A percentile compares a stretch with the other conserved stretches of the same genome.
These are phyloP conservation scores for Pachyrhynchus sulphureomaculatus DNA, from an alignment of 1,140 invertebrate species.

Conservation along the genomic window DNA sequence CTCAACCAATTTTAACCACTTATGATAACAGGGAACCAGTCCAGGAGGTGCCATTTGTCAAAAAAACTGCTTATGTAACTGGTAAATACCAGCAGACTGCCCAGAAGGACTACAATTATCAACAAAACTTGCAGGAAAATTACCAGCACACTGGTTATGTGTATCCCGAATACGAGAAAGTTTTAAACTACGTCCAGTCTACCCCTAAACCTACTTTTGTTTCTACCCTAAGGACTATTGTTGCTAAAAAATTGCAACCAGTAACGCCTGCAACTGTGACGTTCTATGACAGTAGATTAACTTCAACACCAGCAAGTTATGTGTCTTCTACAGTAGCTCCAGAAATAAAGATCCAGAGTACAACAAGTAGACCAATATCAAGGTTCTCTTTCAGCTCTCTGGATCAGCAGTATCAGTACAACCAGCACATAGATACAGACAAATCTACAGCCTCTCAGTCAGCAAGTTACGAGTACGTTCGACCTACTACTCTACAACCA, in stretches of 20 bases:
- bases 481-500: constrained; percentile 48
- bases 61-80: constrained; percentile 56
- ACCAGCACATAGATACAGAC: neutral
- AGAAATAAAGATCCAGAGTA: neutral
- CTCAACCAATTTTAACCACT: constrained; percentile 28
- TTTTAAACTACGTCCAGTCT: constrained; percentile 30
- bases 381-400: constrained; percentile 37
- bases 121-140: neutral
- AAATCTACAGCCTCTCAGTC: constrained; percentile 18
- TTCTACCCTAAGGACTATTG: constrained; percentile 34
- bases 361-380: constrained; percentile 33
- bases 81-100: constrained; percentile 35
- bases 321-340: constrained; percentile 1
- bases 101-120: constrained; percentile 7
- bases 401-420: constrained; percentile 31
- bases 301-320: constrained; percentile 21
- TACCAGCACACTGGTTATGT: constrained; percentile 18
- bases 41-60: constrained; percentile 48
- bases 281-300: constrained; percentile 36
- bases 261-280: constrained; percentile 25
- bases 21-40: neutral
- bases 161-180: constrained; percentile 18
- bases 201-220: constrained; percentile 42
- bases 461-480: constrained; percentile 8
- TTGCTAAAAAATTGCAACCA: constrained; percentile 23